phyloP scores from a whole-genome alignment of 1,140 invertebrate species.

The Oscheius sp. region DNA sequence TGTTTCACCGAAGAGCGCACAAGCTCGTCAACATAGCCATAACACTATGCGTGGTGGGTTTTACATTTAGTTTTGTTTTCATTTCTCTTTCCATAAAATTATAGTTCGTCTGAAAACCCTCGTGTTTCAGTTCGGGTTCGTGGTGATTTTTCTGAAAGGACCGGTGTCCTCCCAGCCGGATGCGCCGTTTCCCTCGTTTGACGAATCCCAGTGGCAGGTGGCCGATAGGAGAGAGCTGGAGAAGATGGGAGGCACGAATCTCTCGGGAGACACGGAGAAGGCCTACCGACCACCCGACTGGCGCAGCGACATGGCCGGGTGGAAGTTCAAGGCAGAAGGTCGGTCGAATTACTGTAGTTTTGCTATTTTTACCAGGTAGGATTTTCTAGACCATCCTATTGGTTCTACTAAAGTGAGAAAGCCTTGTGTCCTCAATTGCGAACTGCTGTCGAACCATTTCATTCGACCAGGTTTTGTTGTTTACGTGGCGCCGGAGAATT shows the following conservation, averaged over 20 bases:
- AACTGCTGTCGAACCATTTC: too few relatives aligned
- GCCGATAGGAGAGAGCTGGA: not conserved
- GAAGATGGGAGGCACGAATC: not conserved
- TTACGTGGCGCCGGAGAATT: too few relatives aligned
- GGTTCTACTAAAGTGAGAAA: too few relatives aligned
- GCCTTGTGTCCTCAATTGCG: too few relatives aligned
- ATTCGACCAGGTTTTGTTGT: too few relatives aligned
- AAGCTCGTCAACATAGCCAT: conserved; percentile 6
- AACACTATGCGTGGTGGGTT: conserved; percentile 4
- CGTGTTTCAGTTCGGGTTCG: conserved; percentile 24
- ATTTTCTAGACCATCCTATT: too few relatives aligned
- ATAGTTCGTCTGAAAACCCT: too few relatives aligned
- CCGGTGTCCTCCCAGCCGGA: not conserved
- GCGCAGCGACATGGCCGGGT: not conserved
- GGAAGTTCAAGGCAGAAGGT: not conserved
- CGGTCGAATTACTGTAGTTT: not conserved
- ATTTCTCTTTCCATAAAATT: not conserved
- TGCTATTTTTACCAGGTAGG: too few relatives aligned
- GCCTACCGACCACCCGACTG: not conserved
- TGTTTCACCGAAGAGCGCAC: conserved; percentile 10
- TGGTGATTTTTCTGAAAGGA: conserved; percentile 28
- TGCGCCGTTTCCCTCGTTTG: conserved; percentile 4
- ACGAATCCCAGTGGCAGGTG: conserved; percentile 4
- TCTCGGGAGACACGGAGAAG: not conserved
- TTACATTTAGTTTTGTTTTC: not conserved